Percentiles rank a stretch among this genome's conserved stretches.
These are phyloP conservation scores for Saguinus midas DNA, from an alignment of 2,113 vertebrate species.

Conservation along the genomic window DNA sequence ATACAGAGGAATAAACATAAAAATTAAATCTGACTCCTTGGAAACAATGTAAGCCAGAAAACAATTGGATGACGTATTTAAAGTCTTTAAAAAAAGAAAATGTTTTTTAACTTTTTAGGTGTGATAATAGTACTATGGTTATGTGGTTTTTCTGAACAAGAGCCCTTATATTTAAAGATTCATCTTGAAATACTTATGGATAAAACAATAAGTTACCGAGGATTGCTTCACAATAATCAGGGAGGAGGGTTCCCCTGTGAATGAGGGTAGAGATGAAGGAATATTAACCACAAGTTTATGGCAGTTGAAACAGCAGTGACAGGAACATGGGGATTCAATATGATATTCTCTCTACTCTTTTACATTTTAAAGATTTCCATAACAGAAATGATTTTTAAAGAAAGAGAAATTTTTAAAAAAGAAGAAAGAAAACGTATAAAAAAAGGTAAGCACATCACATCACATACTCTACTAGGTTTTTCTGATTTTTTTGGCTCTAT, in stretches of 20 bases:
- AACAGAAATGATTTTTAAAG: neutral
- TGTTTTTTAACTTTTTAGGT: neutral
- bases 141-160: neutral
- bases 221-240: neutral
- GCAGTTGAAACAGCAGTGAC: neutral
- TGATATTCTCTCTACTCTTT: neutral
- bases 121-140: neutral
- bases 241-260: neutral
- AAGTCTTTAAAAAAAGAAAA: conserved; percentile 3
- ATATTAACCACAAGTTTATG: neutral
- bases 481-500: neutral
- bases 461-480: neutral
- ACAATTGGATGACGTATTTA: neutral
- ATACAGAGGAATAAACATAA: neutral
- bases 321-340: neutral
- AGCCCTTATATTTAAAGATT: neutral
- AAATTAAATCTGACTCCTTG: neutral
- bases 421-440: neutral
- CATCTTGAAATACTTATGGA: neutral
- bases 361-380: neutral
- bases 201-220: neutral
- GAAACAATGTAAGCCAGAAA: neutral
- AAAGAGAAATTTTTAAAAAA: neutral
- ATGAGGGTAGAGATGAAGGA: neutral
- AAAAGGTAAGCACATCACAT: neutral